phyloP scores from a whole-genome alignment of 2,113 vertebrate genomes.

The Lophius piscatorius region DNA sequence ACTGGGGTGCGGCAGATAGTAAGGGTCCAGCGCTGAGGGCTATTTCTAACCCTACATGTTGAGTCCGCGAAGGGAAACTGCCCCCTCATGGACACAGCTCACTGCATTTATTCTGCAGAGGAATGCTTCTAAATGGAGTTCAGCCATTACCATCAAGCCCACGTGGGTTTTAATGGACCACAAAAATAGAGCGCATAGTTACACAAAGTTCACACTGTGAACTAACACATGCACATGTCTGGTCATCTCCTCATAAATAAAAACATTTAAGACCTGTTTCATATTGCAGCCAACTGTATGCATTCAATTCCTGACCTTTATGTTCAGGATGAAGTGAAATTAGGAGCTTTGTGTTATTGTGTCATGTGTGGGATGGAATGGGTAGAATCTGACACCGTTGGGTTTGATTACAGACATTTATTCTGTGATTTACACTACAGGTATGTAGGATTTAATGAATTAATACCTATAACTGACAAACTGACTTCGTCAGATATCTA shows the following conservation, averaged over 20 bases:
- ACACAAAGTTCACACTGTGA: conserved; percentile 62
- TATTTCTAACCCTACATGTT: conserved; percentile 64
- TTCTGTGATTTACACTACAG: conserved; percentile 23
- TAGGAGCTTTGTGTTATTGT: conserved; percentile 8
- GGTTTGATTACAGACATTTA: conserved; percentile 35
- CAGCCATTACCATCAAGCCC: conserved; percentile 39
- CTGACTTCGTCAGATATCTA: too few species aligned
- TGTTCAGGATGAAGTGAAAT: neutral
- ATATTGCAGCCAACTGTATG: conserved; percentile 18
- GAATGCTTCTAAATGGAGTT: conserved; percentile 67
- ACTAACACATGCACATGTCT: conserved; percentile 25
- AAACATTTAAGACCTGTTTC: conserved; percentile 31
- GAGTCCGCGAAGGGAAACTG: conserved; percentile 56
- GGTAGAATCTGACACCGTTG: conserved; percentile 22
- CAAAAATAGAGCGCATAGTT: conserved; percentile 67
- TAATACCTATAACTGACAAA: too few species aligned
- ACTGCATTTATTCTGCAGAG: conserved; percentile 48
- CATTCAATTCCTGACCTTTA: conserved; percentile 10
- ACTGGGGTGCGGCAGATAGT: conserved; percentile 35
- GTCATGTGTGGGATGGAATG: conserved; percentile 9
- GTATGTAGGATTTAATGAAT: conserved; percentile 32
- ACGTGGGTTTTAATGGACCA: conserved; percentile 45
- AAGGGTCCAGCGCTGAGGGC: conserved; percentile 43
- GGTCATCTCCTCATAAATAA: conserved; percentile 42
- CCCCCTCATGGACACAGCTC: conserved; percentile 44